Evolutionary conservation across 2,797 vertebrate species (phyloP).

Genomic region (Balearica regulorum): DNA sequence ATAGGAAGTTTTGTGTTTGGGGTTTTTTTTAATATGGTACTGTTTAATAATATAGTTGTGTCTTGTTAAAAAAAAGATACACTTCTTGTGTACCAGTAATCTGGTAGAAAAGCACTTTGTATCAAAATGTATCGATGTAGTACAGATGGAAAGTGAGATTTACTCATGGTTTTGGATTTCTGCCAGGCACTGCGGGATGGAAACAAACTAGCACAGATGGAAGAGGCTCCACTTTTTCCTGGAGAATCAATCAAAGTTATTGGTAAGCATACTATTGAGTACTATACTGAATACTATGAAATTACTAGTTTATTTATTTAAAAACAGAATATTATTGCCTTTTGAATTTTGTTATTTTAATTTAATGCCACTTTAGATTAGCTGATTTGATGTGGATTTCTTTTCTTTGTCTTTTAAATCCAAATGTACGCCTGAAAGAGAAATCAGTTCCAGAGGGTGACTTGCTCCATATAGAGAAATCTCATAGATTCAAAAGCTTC

Average conservation of each 20-base stretch:
- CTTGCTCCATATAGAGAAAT: neutral
- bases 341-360: neutral
- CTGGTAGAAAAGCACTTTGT: slow-evolving; percentile 47
- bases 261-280: slow-evolving; percentile 72
- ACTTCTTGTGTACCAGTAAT: slow-evolving; percentile 48
- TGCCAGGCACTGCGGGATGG: slow-evolving; percentile 84
- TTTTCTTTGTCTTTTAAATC: neutral
- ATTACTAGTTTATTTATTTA: neutral
- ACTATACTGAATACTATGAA: neutral
- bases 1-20: neutral
- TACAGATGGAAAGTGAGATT: slow-evolving; percentile 60
- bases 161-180: slow-evolving; percentile 59
- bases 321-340: neutral
- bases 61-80: slow-evolving; percentile 37
- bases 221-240: slow-evolving; percentile 89
- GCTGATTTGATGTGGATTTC: neutral
- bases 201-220: slow-evolving; percentile 82
- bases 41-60: slow-evolving; percentile 3
- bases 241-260: slow-evolving; percentile 89
- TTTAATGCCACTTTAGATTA: neutral
- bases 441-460: neutral
- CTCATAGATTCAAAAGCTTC: neutral
- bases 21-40: neutral
- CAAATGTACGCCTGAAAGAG: neutral
- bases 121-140: neutral